Evolutionary conservation across 2,797 vertebrate genomes (phyloP), one percentile per base, ranked within the genome.

Genomic region (Microtus agrestis): DNA sequence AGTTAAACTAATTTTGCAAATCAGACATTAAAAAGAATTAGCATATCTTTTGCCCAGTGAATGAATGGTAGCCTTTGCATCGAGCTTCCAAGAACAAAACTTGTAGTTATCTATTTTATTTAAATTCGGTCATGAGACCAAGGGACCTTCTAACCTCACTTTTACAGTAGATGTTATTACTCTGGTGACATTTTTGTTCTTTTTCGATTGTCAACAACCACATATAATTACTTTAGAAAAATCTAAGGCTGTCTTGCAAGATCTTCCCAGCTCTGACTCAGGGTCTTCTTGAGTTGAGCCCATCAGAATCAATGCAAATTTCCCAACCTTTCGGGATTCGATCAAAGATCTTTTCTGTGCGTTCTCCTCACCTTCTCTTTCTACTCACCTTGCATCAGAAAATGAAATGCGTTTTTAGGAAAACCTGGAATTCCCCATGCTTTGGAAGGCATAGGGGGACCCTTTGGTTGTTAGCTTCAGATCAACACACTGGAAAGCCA

Each of bases 11-110:
- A 97, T 97, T 97, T 98, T 98, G 92, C 82, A 97, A 98, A 84
- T 96, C 89, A 97, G 96, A 95, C 54, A 51, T 76, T 81, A 61
- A 95, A 96, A 97, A 93, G 84, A 91, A 63, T 89, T 96, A 98
- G 97, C 95, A 51, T 96, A 89, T 97, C 96, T 96, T 95, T 98
- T 97, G 91, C 97, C 98, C 93, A 96, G 85, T 95, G 0, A 98
- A 98, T 96, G 98, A 98, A 98, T 95, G 98, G 95, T 94, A 97
- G 97, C 97, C 97, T 98, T 97, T 96, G 89, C 91, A 95, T 89
- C 97, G 98, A 98, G 97, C 98, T 98, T 98, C 98, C 98, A 96
- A 89, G 98, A 98, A 97, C 95, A 94, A 98, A 97, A 98, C 96
- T 91, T 96, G 88, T 97, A 97, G 88, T 98, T 97, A 97, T 51